Conservation (phyloP, 2,797 vertebrate genomes). For the Sarcoramphus papa region DNA sequence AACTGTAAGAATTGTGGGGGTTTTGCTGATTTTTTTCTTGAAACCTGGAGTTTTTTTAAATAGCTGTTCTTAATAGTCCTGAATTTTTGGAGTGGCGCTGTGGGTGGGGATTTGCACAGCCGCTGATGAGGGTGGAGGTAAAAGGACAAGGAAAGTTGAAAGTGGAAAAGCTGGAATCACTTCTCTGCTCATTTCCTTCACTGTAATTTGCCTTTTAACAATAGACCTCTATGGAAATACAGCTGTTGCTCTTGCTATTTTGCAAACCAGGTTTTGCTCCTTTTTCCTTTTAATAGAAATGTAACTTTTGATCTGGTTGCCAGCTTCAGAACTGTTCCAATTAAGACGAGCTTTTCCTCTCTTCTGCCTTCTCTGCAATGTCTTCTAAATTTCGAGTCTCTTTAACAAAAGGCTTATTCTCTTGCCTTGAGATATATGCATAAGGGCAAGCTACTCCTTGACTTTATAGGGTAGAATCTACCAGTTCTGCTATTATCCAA, state of each 20-base stretch:
- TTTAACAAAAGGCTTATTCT: not conserved
- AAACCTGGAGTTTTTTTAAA: not conserved
- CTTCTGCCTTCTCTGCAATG: not conserved
- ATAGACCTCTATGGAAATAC: not conserved
- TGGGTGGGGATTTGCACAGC: not conserved
- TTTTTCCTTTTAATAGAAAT: not conserved
- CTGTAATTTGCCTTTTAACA: not conserved
- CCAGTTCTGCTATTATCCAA: not conserved
- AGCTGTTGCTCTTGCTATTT: not conserved
- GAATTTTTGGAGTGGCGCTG: not conserved
- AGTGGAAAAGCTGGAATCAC: not conserved
- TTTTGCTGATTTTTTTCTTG: not conserved
- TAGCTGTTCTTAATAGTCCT: not conserved
- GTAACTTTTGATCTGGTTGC: not conserved
- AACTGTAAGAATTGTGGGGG: not conserved
- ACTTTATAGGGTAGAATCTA: not conserved
- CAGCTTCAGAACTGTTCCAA: not conserved
- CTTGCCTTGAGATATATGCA: not conserved
- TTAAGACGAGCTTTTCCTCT: not conserved
- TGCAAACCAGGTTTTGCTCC: not conserved
- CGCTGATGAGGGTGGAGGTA: not conserved
- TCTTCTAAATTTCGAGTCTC: not conserved
- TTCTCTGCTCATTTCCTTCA: not conserved
- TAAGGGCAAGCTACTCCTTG: not conserved
- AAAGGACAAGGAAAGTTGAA: not conserved